Conservation (phyloP, 2,888 invertebrate genomes). For the Cataglyphis livida region DNA sequence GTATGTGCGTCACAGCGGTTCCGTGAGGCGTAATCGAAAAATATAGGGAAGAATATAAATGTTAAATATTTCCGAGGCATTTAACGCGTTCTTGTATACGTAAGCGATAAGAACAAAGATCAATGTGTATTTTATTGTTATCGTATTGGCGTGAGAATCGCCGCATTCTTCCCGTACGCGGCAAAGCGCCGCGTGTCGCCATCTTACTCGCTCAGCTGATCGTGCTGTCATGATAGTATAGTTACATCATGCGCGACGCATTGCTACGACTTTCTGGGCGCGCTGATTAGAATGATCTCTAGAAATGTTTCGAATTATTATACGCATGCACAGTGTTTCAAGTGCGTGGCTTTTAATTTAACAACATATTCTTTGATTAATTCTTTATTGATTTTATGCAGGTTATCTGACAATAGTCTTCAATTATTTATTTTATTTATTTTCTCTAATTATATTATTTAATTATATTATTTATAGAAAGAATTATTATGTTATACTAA, state of each 20-base stretch:
- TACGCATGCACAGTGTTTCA: background rate
- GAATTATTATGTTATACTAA: background rate
- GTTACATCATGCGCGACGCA: conserved; percentile 1
- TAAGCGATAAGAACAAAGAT: background rate
- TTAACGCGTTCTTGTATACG: background rate
- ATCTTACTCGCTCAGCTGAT: conserved; percentile 8
- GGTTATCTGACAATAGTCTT: background rate
- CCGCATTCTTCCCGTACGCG: background rate
- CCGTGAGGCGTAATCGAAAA: background rate
- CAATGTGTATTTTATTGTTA: background rate
- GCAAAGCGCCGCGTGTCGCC: conserved; percentile 9
- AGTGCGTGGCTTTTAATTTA: background rate
- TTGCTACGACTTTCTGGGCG: conserved; percentile 8
- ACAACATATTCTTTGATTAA: background rate
- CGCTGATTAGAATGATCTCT: background rate
- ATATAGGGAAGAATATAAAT: background rate
- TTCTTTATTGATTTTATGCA: background rate
- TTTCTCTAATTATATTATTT: background rate
- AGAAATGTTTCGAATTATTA: background rate
- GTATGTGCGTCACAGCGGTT: conserved; percentile 31
- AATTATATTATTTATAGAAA: background rate
- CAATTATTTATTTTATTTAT: background rate
- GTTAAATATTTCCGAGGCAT: background rate
- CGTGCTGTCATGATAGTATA: background rate
- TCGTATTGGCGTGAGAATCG: background rate